phyloP scores from a whole-genome alignment of 2,888 invertebrate genomes.

The Meteorus cinctellus region DNA sequence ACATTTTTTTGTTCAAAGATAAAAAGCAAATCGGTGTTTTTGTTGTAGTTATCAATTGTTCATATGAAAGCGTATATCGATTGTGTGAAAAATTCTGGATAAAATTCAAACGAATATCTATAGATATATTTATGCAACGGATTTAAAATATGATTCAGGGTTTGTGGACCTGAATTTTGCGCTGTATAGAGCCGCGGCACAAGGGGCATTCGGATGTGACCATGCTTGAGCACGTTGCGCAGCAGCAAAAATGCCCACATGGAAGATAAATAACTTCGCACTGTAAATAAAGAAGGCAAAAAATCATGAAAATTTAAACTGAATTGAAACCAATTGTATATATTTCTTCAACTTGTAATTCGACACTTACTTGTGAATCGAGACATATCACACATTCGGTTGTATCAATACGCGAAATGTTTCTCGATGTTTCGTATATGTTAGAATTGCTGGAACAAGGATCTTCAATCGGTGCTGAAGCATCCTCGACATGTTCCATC shows the following conservation, averaged over 20 bases:
- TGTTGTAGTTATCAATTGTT: not conserved
- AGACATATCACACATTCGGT: slow-evolving; percentile 90
- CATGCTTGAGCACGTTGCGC: slow-evolving; percentile 80
- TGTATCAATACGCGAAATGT: slow-evolving; percentile 66
- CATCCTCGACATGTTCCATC: slow-evolving; percentile 52
- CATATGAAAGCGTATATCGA: slow-evolving; percentile 9
- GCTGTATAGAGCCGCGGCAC: slow-evolving; percentile 83
- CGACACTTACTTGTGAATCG: slow-evolving; percentile 79
- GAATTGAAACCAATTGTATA: not conserved
- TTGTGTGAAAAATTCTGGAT: not conserved
- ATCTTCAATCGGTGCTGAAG: slow-evolving; percentile 65
- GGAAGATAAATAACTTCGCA: slow-evolving; percentile 88
- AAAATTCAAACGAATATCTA: slow-evolving; percentile 21
- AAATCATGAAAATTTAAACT: not conserved
- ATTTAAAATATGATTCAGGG: slow-evolving; percentile 70
- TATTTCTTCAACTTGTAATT: not conserved
- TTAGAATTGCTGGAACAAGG: slow-evolving; percentile 63
- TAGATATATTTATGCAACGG: slow-evolving; percentile 11
- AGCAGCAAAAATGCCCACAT: slow-evolving; percentile 92
- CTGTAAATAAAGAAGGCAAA: slow-evolving; percentile 73
- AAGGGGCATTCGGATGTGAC: slow-evolving; percentile 83
- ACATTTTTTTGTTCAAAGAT: not conserved
- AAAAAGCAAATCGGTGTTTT: slow-evolving; percentile 2
- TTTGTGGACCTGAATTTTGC: slow-evolving; percentile 80
- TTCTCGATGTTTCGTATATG: slow-evolving; percentile 62